These are phyloP conservation scores for Turdus rufiventris DNA, from an alignment of 2,113 vertebrate genomes.

Conservation along the genomic window DNA sequence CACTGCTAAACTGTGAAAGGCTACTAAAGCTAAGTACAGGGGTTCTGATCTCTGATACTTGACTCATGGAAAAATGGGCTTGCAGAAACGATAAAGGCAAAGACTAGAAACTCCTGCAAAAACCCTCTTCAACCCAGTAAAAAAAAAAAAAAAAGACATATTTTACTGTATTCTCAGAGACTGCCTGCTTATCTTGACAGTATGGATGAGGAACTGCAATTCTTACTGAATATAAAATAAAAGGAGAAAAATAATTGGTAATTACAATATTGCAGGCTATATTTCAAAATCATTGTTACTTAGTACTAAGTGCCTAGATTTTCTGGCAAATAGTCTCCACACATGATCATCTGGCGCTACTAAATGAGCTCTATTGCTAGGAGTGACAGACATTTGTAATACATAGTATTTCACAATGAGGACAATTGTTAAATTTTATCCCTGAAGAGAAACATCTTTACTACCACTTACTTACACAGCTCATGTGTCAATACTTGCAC, in stretches of 20 bases:
- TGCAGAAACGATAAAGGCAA: neutral
- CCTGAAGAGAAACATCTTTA: constrained; percentile 22
- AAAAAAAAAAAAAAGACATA: neutral
- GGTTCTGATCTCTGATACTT: neutral
- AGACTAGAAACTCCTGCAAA: neutral
- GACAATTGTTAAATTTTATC: constrained; percentile 46
- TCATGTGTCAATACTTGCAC: neutral
- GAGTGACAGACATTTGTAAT: constrained; percentile 4
- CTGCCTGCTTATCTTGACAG: neutral
- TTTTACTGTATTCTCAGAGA: neutral
- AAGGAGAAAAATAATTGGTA: neutral
- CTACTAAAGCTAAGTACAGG: neutral
- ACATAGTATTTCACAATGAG: constrained; percentile 10
- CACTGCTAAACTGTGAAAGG: neutral
- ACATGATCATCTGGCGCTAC: neutral
- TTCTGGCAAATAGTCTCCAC: constrained; percentile 18
- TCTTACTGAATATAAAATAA: neutral
- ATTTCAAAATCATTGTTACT: constrained; percentile 45
- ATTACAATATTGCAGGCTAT: constrained; percentile 15
- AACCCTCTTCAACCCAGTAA: neutral
- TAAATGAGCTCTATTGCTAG: neutral
- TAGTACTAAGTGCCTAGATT: constrained; percentile 12
- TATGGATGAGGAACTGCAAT: neutral
- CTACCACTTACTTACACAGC: neutral
- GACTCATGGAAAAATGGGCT: neutral